Percentiles rank a stretch among this genome's conserved stretches.
phyloP scores from a whole-genome alignment of 2,888 invertebrate species.

The Apamea sordens region DNA sequence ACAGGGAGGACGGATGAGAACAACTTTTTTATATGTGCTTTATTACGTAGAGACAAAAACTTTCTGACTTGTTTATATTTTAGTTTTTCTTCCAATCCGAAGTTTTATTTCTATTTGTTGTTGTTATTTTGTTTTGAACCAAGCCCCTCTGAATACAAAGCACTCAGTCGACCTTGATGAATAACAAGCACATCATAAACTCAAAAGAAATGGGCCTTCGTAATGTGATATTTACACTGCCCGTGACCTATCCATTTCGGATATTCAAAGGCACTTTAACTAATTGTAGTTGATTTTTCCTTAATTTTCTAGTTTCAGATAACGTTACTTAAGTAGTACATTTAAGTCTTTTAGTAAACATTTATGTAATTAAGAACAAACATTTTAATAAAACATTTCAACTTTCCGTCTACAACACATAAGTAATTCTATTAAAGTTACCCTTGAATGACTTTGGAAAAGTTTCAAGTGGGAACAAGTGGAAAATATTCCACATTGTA shows the following conservation, averaged over 20 bases:
- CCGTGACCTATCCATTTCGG: constrained; percentile 42
- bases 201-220: constrained; percentile 39
- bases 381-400: constrained; percentile 4
- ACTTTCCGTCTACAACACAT: not conserved
- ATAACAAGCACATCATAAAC: constrained; percentile 53
- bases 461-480: constrained; percentile 21
- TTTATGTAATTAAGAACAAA: not conserved
- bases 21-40: constrained; percentile 19
- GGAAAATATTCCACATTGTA: constrained; percentile 18
- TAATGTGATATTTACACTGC: constrained; percentile 49
- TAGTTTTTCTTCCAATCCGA: constrained; percentile 25
- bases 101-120: constrained; percentile 41
- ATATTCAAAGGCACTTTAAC: constrained; percentile 41
- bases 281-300: constrained; percentile 30
- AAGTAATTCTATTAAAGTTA: constrained; percentile 6
- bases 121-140: constrained; percentile 53
- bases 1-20: not conserved
- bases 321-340: not conserved
- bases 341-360: not conserved
- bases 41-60: constrained; percentile 20
- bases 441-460: constrained; percentile 6
- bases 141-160: constrained; percentile 40
- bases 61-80: constrained; percentile 22
- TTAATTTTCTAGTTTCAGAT: not conserved
- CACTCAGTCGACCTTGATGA: constrained; percentile 35